A percentile compares a stretch with the other conserved stretches of the same genome.
Conservation (phyloP, 1,140 invertebrate genomes). For the Ylistrum balloti region DNA sequence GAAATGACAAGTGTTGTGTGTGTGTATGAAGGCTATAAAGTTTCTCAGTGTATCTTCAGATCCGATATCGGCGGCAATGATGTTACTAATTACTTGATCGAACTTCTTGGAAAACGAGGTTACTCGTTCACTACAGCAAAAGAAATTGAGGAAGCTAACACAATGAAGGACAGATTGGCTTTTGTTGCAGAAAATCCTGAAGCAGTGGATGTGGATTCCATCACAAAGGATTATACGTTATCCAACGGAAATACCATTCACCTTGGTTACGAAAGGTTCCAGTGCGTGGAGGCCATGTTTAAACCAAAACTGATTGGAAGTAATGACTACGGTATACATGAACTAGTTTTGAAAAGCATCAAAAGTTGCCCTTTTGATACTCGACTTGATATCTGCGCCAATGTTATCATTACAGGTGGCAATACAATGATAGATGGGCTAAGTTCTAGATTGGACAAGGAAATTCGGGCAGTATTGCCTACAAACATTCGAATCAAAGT, state of each 20-base stretch:
- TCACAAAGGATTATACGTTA: conserved; percentile 80
- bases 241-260: conserved; percentile 81
- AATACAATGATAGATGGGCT: conserved; percentile 88
- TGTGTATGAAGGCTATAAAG: conserved; percentile 90
- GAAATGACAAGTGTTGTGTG: conserved; percentile 97
- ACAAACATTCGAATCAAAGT: conserved; percentile 91
- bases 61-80: conserved; percentile 96
- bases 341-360: conserved; percentile 94
- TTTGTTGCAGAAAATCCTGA: conserved; percentile 95
- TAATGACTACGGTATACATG: conserved; percentile 74
- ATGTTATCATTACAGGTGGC: conserved; percentile 95
- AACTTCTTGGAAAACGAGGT: conserved; percentile 95
- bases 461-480: conserved; percentile 89
- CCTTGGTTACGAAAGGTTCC: conserved; percentile 75
- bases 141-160: conserved; percentile 74
- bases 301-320: conserved; percentile 81
- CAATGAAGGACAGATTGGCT: conserved; percentile 91
- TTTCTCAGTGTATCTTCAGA: conserved; percentile 91
- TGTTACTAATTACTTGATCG: conserved; percentile 98
- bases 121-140: conserved; percentile 96
- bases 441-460: conserved; percentile 85
- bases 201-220: conserved; percentile 91
- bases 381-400: conserved; percentile 93
- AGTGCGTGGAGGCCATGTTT: conserved; percentile 87
- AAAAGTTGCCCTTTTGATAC: conserved; percentile 87